Conservation (phyloP, 1,140 invertebrate genomes). For the Paramacrobiotus metropolitanus region DNA sequence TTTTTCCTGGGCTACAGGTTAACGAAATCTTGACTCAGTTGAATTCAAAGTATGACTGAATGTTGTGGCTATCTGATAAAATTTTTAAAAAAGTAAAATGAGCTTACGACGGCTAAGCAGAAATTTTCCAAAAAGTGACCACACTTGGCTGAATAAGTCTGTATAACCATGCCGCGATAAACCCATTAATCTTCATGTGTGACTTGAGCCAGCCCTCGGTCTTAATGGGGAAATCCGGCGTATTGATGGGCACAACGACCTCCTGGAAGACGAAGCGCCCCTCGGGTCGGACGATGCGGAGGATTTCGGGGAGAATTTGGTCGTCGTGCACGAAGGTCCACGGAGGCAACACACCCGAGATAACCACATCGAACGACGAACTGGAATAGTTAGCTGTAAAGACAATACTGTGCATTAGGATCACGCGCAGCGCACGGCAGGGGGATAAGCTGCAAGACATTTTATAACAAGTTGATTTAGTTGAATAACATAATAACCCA, state of each 20-base stretch:
- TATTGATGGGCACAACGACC: constrained; percentile 11
- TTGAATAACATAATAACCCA: too few species aligned
- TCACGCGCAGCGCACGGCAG: too few species aligned
- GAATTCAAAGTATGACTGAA: too few species aligned
- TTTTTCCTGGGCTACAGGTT: too few species aligned
- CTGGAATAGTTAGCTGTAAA: constrained; percentile 18
- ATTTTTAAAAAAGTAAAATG: too few species aligned
- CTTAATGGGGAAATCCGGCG: constrained; percentile 2
- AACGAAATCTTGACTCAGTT: too few species aligned
- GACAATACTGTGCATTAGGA: constrained; percentile 4
- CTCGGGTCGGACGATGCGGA: constrained; percentile 23
- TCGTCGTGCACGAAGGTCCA: constrained; percentile 13
- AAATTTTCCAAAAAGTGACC: too few species aligned
- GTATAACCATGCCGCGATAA: constrained; percentile 1
- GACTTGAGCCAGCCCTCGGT: constrained; percentile 7
- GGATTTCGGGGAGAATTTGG: constrained; percentile 22
- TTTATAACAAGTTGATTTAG: too few species aligned
- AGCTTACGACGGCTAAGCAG: too few species aligned
- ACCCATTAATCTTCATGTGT: constrained; percentile 4
- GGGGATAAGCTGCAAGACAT: too few species aligned
- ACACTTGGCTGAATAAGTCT: too few species aligned
- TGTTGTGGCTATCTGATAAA: too few species aligned
- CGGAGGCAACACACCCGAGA: constrained; percentile 21
- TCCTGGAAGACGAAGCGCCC: constrained; percentile 21
- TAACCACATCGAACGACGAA: constrained; percentile 21